These are phyloP conservation scores for Thalpophila matura DNA, from an alignment of 2,888 invertebrate species.

Conservation along the genomic window DNA sequence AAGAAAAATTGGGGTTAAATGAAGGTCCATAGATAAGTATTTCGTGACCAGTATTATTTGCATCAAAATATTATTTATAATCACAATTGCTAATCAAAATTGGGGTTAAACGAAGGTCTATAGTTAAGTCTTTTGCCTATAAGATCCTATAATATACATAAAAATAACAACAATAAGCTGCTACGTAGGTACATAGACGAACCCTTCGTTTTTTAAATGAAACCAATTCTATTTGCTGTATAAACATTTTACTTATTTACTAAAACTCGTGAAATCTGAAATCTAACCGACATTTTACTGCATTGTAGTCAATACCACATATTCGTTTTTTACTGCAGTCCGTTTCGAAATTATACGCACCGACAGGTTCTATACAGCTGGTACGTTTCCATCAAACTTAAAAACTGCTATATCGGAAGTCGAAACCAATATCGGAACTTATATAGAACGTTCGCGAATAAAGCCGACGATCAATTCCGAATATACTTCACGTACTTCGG, in stretches of 20 bases:
- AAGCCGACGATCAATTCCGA: conserved; percentile 57
- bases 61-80: too few species aligned
- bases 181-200: too few species aligned
- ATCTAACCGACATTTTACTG: conserved; percentile 4
- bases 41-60: too few species aligned
- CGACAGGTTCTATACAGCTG: conserved; percentile 10
- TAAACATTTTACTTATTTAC: background rate
- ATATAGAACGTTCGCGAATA: conserved; percentile 55
- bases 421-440: conserved; percentile 66
- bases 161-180: too few species aligned
- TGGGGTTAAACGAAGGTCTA: too few species aligned
- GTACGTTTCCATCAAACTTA: conserved; percentile 57
- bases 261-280: background rate
- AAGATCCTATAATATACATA: too few species aligned
- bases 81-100: too few species aligned
- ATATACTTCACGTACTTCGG: conserved; percentile 62
- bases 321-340: conserved; percentile 32
- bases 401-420: conserved; percentile 67
- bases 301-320: conserved; percentile 9
- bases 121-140: too few species aligned
- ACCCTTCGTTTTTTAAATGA: background rate
- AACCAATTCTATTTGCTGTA: conserved; percentile 8
- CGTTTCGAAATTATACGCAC: conserved; percentile 28
- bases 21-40: too few species aligned
- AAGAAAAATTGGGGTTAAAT: too few species aligned